Conservation (phyloP, 2,797 vertebrate genomes). For the Pangasius mekongensis region DNA sequence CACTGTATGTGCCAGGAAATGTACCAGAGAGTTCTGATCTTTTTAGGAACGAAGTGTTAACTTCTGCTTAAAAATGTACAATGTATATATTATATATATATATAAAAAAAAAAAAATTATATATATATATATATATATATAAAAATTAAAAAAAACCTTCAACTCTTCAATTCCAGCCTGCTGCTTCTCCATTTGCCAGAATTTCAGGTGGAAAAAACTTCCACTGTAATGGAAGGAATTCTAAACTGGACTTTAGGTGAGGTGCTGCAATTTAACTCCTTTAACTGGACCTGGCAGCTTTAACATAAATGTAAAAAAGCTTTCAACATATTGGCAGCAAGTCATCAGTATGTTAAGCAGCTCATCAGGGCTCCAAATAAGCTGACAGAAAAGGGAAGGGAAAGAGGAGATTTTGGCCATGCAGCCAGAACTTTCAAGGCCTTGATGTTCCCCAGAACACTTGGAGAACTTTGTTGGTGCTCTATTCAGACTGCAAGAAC, state of each 20-base stretch:
- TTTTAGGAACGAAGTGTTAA: not conserved
- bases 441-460: not conserved
- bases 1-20: not conserved
- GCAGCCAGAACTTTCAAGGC: slow-evolving; percentile 1
- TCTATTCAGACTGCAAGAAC: not conserved
- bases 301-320: slow-evolving; percentile 39
- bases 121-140: too few species aligned
- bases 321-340: slow-evolving; percentile 31
- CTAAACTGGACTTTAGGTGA: not conserved
- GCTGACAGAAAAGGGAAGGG: slow-evolving; percentile 22
- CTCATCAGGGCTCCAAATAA: slow-evolving; percentile 29
- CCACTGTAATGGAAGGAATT: not conserved
- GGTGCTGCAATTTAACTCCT: not conserved
- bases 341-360: slow-evolving; percentile 43
- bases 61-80: not conserved
- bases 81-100: too few species aligned
- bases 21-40: not conserved
- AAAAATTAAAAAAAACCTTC: not conserved
- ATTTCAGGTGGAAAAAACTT: not conserved
- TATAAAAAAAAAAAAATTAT: not conserved
- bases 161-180: not conserved
- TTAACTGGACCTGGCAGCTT: not conserved
- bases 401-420: slow-evolving; percentile 25
- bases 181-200: not conserved
- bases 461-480: not conserved